Conservation (phyloP, 2,888 invertebrate species). For the Lasiommata megera region DNA sequence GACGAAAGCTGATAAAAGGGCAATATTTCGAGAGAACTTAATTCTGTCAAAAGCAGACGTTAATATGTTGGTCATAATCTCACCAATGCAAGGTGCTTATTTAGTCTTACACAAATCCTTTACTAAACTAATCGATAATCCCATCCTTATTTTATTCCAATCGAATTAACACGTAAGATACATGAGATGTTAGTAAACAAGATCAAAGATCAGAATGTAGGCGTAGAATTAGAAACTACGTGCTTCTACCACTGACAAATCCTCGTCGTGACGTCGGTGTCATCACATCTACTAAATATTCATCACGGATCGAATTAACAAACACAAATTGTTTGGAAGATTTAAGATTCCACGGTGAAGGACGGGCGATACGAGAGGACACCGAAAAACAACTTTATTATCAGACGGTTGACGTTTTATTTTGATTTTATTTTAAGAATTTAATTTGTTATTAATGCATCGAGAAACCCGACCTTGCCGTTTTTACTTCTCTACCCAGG, state of each 20-base stretch:
- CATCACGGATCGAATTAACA: background rate
- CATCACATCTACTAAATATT: background rate
- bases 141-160: no score
- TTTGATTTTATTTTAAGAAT: background rate
- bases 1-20: background rate
- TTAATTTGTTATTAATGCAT: background rate
- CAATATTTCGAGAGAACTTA: background rate
- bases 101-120: no score
- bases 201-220: background rate
- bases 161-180: background rate
- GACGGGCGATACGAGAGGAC: background rate
- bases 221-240: background rate
- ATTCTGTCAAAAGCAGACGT: background rate
- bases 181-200: background rate
- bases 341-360: background rate
- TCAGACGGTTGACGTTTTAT: background rate
- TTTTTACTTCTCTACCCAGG: background rate
- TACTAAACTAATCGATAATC: no score
- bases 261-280: no score
- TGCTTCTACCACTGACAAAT: background rate
- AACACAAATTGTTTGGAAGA: background rate
- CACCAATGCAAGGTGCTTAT: no score
- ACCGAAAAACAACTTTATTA: background rate
- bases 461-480: background rate
- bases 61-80: no score